Evolutionary conservation across 2,113 vertebrate species (phyloP), one percentile per base, ranked within the genome.

Genomic region (Morone chrysops): DNA sequence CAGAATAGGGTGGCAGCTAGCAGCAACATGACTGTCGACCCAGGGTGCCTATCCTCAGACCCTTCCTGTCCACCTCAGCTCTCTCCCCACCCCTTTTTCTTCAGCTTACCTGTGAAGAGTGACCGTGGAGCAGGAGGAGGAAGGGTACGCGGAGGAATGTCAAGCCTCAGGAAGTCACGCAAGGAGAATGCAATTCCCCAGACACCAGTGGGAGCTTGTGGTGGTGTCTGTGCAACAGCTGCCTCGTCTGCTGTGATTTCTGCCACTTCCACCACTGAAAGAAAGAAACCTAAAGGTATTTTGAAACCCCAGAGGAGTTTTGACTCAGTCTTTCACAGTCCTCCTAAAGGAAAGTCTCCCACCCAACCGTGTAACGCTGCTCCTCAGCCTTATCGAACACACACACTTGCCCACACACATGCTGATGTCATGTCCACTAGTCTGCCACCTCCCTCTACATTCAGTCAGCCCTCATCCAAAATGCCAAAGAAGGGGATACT

Each of bases 401-500:
- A 86, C 7, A n/a, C 76, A 36, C 78, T 80, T 48, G 4, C 70
- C 48, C 79, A 82, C 67, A n/a, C 59, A 16, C 71, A 59, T 51
- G 36, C 68, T 18, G 90, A 92, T 5, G 65, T 80, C 53, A 50
- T 83, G 13, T 72, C 87, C 62, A 65, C 57, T 43, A 83, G 75
- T 65, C 75, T 84, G 41, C 75, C 81, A 2, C 54, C 83, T 41
- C 87, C 85, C 4, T 87, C 89, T n/a, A 70, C 82, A 4, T 92
- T 91, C 83, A 91, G 81, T 62, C 93, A 93, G 70, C 90, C 90
- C 9, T 94, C 93, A 31, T 93, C 91, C 63, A 95, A 94, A 85
- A 94, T 94, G 93, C 95, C 95, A 38, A 95, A 96, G 77, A 96
- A 96, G 75, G 95, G 95, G 13, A 96, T 96, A 83, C 91, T 96